Evolutionary conservation across 2,113 vertebrate species (phyloP), one percentile per base, ranked within the genome.

Genomic region (Brachionichthys hirsutus): DNA sequence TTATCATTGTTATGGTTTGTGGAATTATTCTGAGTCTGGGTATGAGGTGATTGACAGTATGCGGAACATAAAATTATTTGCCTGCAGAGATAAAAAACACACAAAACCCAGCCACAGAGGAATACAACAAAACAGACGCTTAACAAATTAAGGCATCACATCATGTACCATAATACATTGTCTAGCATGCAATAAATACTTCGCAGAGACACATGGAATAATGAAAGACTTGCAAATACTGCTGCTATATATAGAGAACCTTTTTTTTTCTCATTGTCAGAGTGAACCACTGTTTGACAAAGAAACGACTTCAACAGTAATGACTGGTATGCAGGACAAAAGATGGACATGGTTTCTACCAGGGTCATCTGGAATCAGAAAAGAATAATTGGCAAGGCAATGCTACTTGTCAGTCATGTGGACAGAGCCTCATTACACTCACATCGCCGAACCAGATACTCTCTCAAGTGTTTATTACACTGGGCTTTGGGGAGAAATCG

Each of bases 401-500:
- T 73, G 74, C 77, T 76, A 54, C 72, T 78, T 83, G 82, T 85
- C 78, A 79, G 84, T 87, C 78, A 84, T 81, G 83, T 85, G 84
- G 84, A 81, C 71, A 66, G 72, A 81, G 70, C 46, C 79, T 87
- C 78, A 85, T 85, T 84, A 88, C 75, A 78, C 75, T 75, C 80
- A 80, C 83, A 78, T 75, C 77, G 71, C 62, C 73, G 60, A 78
- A 78, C 52, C 67, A 56, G 64, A 75, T 59, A 57, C 51, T 53
- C 75, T 82, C 77, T 87, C 72, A 77, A 87, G 82, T 86, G 86
- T 85, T 87, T 87, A 85, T 89, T 87, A 82, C 81, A 65, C 73
- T 67, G 75, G 72, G 71, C 74, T 74, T 80, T n/a, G 0, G 73
- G 72, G 77, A 76, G 61, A 80, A 80, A 86, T 89, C 73, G 52